Evolutionary conservation across 2,888 invertebrate genomes (phyloP).

Genomic region (Pristionchus maxplancki): DNA sequence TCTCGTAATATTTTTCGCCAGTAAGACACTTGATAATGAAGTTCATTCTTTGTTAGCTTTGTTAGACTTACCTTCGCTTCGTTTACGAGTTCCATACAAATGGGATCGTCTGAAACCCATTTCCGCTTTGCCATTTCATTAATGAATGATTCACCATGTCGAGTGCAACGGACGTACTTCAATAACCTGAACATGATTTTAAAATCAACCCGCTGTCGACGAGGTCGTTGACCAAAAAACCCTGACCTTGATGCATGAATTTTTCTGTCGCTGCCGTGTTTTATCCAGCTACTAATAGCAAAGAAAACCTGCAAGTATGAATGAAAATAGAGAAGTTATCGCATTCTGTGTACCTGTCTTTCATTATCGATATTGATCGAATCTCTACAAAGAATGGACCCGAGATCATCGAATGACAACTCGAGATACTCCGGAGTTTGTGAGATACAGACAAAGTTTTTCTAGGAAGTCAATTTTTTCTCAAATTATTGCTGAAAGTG

Average conservation of each 20-base stretch:
- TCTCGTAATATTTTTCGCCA: too few species aligned
- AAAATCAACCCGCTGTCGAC: background rate
- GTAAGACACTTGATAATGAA: too few species aligned
- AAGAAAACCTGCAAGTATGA: background rate
- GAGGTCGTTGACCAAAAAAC: background rate
- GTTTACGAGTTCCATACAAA: background rate
- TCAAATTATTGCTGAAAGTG: background rate
- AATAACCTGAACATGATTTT: background rate
- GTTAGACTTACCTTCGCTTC: background rate
- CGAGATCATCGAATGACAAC: background rate
- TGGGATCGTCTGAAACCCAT: background rate
- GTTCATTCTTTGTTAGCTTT: too few species aligned
- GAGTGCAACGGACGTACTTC: background rate
- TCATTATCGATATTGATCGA: background rate
- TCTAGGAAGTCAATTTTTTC: background rate
- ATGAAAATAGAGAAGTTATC: background rate
- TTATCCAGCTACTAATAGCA: background rate
- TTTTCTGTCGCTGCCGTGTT: background rate
- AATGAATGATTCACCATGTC: background rate
- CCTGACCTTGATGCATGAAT: background rate
- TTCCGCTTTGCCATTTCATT: background rate
- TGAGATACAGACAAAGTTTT: background rate
- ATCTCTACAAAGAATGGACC: background rate
- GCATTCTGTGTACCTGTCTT: background rate
- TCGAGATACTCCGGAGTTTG: background rate